Conservation (phyloP, 2,888 invertebrate genomes). For the Sylvicola cinctus region DNA sequence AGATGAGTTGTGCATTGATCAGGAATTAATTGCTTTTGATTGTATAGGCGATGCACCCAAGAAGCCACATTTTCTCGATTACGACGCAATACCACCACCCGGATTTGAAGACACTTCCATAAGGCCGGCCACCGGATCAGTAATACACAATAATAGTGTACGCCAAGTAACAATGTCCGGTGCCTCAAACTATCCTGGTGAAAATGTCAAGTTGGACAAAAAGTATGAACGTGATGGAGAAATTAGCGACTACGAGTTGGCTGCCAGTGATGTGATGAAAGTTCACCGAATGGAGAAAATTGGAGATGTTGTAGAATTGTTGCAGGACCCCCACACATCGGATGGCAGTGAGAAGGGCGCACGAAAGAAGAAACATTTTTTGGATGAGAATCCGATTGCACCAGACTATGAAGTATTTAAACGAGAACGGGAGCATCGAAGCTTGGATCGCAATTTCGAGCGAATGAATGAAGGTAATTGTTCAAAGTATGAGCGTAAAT, state of each 20-base stretch:
- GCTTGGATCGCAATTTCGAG: slow-evolving; percentile 24
- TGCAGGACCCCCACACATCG: slow-evolving; percentile 16
- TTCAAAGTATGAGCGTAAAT: slow-evolving; percentile 8
- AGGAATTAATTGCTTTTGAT: slow-evolving; percentile 12
- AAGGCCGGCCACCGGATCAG: slow-evolving; percentile 7
- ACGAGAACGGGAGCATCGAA: slow-evolving; percentile 22
- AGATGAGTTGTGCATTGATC: slow-evolving; percentile 9
- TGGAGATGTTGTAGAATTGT: slow-evolving; percentile 13
- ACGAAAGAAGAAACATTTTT: slow-evolving; percentile 20
- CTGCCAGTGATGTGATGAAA: slow-evolving; percentile 23
- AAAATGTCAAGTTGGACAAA: slow-evolving; percentile 23
- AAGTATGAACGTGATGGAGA: slow-evolving; percentile 24
- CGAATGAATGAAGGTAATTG: slow-evolving; percentile 10
- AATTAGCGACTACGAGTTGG: slow-evolving; percentile 24
- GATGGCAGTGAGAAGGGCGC: slow-evolving; percentile 9
- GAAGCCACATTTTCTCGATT: slow-evolving; percentile 39
- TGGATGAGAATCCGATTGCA: slow-evolving; percentile 25
- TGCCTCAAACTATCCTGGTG: slow-evolving; percentile 12
- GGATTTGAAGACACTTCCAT: slow-evolving; percentile 20
- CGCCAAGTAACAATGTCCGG: neutral
- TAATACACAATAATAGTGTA: neutral
- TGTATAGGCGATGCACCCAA: slow-evolving; percentile 21
- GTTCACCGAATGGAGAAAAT: slow-evolving; percentile 11
- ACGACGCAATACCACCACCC: slow-evolving; percentile 34
- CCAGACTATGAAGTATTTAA: slow-evolving; percentile 21